Evolutionary conservation across 2,797 vertebrate species (phyloP), one percentile per base, ranked within the genome.

Genomic region (Tapirus indicus): DNA sequence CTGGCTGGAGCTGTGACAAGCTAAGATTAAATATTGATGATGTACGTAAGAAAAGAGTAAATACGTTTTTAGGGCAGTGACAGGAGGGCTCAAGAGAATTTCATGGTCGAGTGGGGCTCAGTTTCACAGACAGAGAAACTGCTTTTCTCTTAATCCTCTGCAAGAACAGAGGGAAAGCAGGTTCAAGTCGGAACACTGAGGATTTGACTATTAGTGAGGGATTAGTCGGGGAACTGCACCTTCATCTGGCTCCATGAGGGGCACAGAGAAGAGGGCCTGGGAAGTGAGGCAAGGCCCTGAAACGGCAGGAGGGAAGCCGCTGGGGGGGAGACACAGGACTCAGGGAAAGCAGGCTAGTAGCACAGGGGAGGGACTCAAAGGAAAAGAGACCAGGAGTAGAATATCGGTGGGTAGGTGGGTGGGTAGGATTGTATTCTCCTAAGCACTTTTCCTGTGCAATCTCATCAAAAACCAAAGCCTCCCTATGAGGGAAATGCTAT

Each of bases 1-100:
- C 1, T 25, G 20, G 78, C 68, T 18, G 14, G 49, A 77, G 32
- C 90, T 16, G 7, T 25, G 82, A 82, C 85, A 38, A 78, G 74
- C 38, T 78, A 69, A 20, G 21, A 91, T 88, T 74, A 96, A 97
- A 88, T 72, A 90, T 7, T 91, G 84, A 78, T 82, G 54, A 88
- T 56, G 44, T 35, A 54, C 49, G 47, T 38, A 85, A 91, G 52
- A 77, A 86, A 77, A 92, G 89, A 91, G 72, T 62, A 90, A 90
- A 79, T 58, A 27, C 32, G 79, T 87, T 92, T 82, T 92, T 17
- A 75, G 88, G 18, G 44, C 32, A 66, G 38, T 64, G 54, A 44
- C 27, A 80, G 23, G 32, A 87, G n/a, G 69, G 85, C 80, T 82
- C 21, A 6, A 72, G 85, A 83, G 77, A 94, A 94, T 79, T 94